A percentile compares a stretch with the other conserved stretches of the same genome.
These are phyloP conservation scores for Calliphora vicina DNA, from an alignment of 1,140 invertebrate species.

Conservation along the genomic window DNA sequence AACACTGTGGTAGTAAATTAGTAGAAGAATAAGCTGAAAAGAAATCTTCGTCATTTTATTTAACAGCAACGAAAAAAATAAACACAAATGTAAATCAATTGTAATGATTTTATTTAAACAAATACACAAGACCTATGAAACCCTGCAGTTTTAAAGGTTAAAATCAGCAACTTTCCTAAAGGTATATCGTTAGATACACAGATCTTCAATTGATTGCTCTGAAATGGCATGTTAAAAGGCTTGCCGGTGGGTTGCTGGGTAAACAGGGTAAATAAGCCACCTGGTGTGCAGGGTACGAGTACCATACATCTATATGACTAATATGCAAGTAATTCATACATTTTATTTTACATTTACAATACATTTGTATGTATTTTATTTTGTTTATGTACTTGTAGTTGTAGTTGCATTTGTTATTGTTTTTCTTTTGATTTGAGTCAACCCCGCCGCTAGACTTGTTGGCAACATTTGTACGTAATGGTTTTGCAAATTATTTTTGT, in stretches of 20 bases:
- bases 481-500: background rate
- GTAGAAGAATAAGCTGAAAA: slow-evolving; percentile 7
- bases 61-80: background rate
- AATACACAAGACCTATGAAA: background rate
- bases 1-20: background rate
- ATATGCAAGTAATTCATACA: slow-evolving; percentile 7
- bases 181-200: too few species aligned
- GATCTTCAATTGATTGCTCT: too few species aligned
- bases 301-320: background rate
- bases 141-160: too few species aligned
- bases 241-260: too few species aligned
- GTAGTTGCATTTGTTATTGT: background rate
- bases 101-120: too few species aligned
- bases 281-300: too few species aligned
- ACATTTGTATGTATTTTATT: too few species aligned
- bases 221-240: too few species aligned
- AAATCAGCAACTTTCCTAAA: too few species aligned
- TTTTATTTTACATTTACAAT: background rate
- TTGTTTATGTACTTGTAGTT: too few species aligned
- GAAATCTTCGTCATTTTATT: background rate
- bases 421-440: background rate
- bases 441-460: background rate
- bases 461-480: slow-evolving; percentile 18
- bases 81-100: background rate
- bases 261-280: too few species aligned